Base-by-base conservation (phyloP, 2,797 vertebrate species). In the Sandelia bainsii region DNA sequence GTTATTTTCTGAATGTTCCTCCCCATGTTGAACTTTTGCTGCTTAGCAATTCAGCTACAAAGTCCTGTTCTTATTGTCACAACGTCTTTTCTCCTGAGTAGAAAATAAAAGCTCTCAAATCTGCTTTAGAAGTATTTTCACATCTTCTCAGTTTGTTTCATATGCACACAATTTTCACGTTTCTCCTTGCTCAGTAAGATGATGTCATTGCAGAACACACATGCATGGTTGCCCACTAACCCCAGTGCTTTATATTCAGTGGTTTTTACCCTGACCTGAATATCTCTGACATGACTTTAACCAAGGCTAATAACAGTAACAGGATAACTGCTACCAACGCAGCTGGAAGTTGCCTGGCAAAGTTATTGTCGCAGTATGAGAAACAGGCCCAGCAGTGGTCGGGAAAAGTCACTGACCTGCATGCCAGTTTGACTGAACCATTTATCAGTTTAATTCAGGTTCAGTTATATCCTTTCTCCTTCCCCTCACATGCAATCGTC, bases 261-360 rank as follows among this genome's bases (percentile, higher is more conserved):
- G 91, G 91, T 92, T 92, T 87, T 79, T 27, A 73, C 74, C 69
- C 86, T 90, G 90, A 91, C 88, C 91, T 72, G 82, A 91, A 93
- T 93, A 91, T 92, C 91, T 92, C 72, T 79, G 80, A 80, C 88
- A 85, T 90, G 87, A 92, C 90, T 92, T 92, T 80, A 65, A 85
- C 83, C 85, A 77, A 84, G 82, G 86, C 83, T 92, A 92, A 93
- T 93, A 92, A 90, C 84, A 83, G 90, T 83, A 71, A 64, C 83
- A 67, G 87, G 67, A 85, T 86, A 86, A 89, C 73, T 85, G 80
- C 86, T 86, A 84, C 82, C 87, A 85, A 85, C 76, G 80, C 85
- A 77, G 78, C 72, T 90, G 82, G 80, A 89, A 86, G 90, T 68
- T 48, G 84, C 84, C 91, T 90, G 89, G 89, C 86, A 86, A 85